Base-by-base conservation (phyloP, 2,113 vertebrate species). In the Seriola dumerili region DNA sequence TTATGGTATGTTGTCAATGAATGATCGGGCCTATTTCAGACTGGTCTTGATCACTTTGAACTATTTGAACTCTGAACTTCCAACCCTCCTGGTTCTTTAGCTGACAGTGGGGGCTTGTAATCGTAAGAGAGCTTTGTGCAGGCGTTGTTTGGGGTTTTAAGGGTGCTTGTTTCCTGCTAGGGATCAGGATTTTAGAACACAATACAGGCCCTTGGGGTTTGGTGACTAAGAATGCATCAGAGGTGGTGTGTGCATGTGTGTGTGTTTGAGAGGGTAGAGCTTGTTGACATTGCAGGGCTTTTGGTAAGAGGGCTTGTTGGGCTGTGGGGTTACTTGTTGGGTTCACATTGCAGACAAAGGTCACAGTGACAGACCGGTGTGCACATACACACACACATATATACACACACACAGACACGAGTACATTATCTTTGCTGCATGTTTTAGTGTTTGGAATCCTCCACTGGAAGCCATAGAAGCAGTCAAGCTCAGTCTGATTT, bases 111-210 rank as follows among this genome's bases (percentile, higher is more conserved):
- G 74, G 62, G 74, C 81, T 89, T 87, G 86, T 81, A 76, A 81
- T 90, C 82, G 65, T 83, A 71, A 76, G 88, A 83, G 83, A 77
- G 87, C 82, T 89, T 87, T 90, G 91, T 88, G 40, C 16, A 8
- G 65, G 67, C 1, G 70, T 89, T 89, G 88, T 93, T 92, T 79
- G 57, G 90, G 89, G 76, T 88, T 93, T 82, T 92, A 85, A 84
- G 66, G 82, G 76, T 83, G 61, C 90, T 92, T 92, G 86, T 92
- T 93, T 94, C 87, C 89, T 90, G 91, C 79, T 70, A 58, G 75
- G 88, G 89, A 89, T 94, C 81, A 91, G 91, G 88, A 91, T 86
- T 93, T 83, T 68, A 81, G 84, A 74, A 85, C 90, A 91, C 90
- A 89, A 92, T 87, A 54, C 83, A 61, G 58, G 70, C 86, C 90